phyloP scores from a whole-genome alignment of 2,888 invertebrate genomes.

The Scelioninae gen. 1 region DNA sequence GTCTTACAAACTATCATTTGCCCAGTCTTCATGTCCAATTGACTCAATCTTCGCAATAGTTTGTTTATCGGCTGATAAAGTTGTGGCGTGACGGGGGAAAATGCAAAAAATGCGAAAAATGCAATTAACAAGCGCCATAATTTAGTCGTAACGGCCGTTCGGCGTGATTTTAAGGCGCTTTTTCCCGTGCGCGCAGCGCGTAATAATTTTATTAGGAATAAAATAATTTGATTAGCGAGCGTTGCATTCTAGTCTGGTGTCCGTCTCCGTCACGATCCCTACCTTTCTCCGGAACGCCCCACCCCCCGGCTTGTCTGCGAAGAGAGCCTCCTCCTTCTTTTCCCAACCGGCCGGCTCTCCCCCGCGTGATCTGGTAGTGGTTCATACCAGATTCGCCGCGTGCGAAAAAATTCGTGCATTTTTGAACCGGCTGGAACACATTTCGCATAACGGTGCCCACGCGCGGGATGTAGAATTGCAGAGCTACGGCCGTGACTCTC shows the following conservation, averaged over 20 bases:
- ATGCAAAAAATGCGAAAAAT: slow-evolving; percentile 27
- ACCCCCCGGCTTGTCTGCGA: slow-evolving; percentile 52
- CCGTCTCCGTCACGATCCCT: slow-evolving; percentile 69
- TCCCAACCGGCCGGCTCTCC: slow-evolving; percentile 59
- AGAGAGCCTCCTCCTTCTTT: slow-evolving; percentile 47
- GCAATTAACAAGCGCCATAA: slow-evolving; percentile 43
- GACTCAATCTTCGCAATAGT: slow-evolving; percentile 5
- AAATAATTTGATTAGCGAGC: slow-evolving; percentile 69
- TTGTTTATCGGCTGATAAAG: slow-evolving; percentile 48
- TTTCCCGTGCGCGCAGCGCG: slow-evolving; percentile 49
- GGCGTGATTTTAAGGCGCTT: slow-evolving; percentile 55
- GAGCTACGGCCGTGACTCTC: slow-evolving; percentile 71
- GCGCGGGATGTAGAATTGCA: slow-evolving; percentile 71
- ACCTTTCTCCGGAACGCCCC: slow-evolving; percentile 57
- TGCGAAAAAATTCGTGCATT: slow-evolving; percentile 63
- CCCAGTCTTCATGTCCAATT: background rate
- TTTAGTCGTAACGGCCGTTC: slow-evolving; percentile 45
- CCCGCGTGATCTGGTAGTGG: slow-evolving; percentile 67
- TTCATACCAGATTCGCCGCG: slow-evolving; percentile 65
- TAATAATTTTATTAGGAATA: slow-evolving; percentile 68
- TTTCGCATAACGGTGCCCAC: slow-evolving; percentile 70
- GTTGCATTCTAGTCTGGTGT: slow-evolving; percentile 69
- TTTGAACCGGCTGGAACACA: slow-evolving; percentile 70
- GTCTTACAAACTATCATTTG: too few relatives aligned
- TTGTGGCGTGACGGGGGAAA: slow-evolving; percentile 22